Conservation (phyloP, 2,797 vertebrate genomes). For the Aythya fuligula region DNA sequence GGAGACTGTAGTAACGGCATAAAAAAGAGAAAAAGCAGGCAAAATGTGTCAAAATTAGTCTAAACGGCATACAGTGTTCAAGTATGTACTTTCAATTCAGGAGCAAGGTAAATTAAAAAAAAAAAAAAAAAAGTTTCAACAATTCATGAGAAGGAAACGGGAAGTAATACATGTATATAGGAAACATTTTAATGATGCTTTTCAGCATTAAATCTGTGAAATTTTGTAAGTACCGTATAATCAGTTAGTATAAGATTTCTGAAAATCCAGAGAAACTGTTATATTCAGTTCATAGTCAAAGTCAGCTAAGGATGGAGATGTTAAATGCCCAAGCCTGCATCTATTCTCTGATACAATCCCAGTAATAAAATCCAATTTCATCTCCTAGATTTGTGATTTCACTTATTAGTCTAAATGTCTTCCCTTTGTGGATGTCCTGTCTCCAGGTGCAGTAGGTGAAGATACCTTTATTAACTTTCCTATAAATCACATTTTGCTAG, state of each 20-base stretch:
- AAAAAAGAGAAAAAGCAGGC: background rate
- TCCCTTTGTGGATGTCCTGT: conserved; percentile 56
- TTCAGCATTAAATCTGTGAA: background rate
- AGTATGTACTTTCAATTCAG: background rate
- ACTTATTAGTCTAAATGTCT: conserved; percentile 63
- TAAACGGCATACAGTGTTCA: background rate
- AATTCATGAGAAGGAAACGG: background rate
- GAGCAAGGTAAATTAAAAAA: background rate
- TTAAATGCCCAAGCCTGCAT: background rate
- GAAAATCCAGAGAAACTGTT: background rate
- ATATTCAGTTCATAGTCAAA: background rate
- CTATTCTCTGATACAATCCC: background rate
- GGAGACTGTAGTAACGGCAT: background rate
- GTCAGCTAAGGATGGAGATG: background rate
- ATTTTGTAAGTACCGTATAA: background rate
- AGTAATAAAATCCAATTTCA: conserved; percentile 59
- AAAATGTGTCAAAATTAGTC: background rate
- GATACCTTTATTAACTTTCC: conserved; percentile 69
- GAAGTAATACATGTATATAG: background rate
- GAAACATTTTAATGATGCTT: background rate
- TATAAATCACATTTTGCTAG: conserved; percentile 67
- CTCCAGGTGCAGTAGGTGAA: conserved; percentile 62
- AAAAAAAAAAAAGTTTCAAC: background rate
- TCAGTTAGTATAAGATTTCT: background rate
- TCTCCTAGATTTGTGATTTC: conserved; percentile 62